These are phyloP conservation scores for Tetrao urogallus DNA, from an alignment of 2,113 vertebrate genomes.

Conservation along the genomic window DNA sequence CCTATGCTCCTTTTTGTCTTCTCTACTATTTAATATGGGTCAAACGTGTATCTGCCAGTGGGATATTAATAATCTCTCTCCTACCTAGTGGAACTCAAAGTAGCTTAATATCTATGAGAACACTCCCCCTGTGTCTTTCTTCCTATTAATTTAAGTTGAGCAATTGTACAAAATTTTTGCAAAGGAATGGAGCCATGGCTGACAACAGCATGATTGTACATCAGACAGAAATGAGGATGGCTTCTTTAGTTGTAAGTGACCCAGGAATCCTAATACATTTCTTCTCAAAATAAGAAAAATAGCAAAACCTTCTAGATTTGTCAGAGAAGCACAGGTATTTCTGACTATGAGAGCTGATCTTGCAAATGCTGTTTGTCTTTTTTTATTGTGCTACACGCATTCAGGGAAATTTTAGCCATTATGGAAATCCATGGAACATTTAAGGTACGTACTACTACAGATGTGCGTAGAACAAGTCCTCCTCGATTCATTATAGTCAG, in stretches of 20 bases:
- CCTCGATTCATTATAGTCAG: slow-evolving; percentile 26
- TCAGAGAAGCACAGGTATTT: neutral
- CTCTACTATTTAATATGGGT: neutral
- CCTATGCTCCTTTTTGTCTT: neutral
- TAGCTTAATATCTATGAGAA: neutral
- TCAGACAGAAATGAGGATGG: neutral
- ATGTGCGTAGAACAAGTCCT: slow-evolving; percentile 1
- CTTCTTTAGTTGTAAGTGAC: neutral
- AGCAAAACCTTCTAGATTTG: neutral
- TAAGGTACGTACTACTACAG: neutral
- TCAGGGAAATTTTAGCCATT: neutral
- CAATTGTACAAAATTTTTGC: neutral
- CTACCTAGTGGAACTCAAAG: neutral
- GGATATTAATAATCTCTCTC: neutral
- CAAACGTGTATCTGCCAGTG: neutral
- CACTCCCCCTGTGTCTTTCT: neutral
- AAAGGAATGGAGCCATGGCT: neutral
- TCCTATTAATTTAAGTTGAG: neutral
- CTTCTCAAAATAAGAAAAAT: neutral
- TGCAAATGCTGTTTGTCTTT: neutral
- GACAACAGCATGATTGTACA: neutral
- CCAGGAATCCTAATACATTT: neutral
- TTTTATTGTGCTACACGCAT: neutral
- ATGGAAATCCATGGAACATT: neutral
- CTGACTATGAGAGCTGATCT: neutral